Evolutionary conservation across 2,113 vertebrate species (phyloP).

Genomic region (Egretta garzetta): DNA sequence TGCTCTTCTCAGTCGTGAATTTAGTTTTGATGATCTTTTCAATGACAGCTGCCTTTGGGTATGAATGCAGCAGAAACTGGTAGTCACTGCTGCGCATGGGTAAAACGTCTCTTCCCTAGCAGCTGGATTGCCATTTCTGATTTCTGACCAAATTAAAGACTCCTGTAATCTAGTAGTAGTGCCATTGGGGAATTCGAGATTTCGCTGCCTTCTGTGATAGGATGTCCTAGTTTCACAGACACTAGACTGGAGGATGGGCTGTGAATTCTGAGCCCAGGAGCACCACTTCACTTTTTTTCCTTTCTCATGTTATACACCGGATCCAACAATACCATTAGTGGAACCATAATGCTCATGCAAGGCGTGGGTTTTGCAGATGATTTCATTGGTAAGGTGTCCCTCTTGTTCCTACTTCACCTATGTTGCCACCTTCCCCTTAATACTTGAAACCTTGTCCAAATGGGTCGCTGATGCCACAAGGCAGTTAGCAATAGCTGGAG

Average conservation of each 20-base stretch:
- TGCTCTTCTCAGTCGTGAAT: not conserved
- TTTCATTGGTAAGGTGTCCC: not conserved
- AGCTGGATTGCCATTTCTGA: not conserved
- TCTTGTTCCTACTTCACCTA: not conserved
- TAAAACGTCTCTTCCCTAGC: not conserved
- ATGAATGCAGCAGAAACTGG: not conserved
- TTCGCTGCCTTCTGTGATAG: not conserved
- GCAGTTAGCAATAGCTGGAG: not conserved
- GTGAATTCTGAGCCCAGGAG: not conserved
- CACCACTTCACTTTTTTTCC: not conserved
- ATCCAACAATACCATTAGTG: not conserved
- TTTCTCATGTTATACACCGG: not conserved
- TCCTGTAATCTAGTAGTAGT: not conserved
- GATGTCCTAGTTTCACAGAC: not conserved
- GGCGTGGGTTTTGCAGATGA: not conserved
- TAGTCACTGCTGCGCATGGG: not conserved
- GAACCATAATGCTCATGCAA: not conserved
- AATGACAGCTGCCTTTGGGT: not conserved
- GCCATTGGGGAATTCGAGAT: not conserved
- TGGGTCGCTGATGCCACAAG: rapidly evolving
- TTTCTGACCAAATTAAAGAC: not conserved
- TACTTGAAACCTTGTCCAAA: not conserved
- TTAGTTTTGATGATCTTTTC: not conserved
- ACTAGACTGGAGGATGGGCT: not conserved
- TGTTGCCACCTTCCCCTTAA: not conserved